Percentiles rank a stretch among this genome's conserved stretches.
Conservation (phyloP, 2,888 invertebrate species). For the Geophilus truncorum region DNA sequence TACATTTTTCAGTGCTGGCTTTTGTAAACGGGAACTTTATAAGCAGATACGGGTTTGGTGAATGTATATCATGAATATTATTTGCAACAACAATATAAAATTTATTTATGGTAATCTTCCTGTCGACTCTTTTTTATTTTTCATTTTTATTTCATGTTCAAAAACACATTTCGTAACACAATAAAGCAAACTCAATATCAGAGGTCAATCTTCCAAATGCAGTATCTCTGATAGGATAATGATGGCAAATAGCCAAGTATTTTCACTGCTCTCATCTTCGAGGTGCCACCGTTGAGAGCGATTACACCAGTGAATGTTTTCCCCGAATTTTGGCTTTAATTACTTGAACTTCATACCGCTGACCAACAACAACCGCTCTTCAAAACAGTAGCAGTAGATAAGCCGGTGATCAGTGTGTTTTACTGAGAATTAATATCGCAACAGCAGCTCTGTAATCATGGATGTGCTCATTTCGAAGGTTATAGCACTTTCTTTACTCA, state of each 20-base stretch:
- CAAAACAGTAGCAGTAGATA: too few relatives aligned
- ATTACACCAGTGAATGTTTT: neutral
- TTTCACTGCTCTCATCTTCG: neutral
- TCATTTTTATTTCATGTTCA: neutral
- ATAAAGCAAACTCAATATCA: neutral
- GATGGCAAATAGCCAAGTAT: neutral
- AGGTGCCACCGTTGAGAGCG: neutral
- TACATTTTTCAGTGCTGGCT: too few relatives aligned
- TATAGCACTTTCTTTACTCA: conserved; percentile 71
- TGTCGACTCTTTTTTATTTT: neutral
- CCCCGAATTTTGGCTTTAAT: too few relatives aligned
- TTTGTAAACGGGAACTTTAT: too few relatives aligned
- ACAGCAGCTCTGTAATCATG: neutral
- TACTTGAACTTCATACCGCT: too few relatives aligned
- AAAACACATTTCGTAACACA: neutral
- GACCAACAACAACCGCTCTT: neutral
- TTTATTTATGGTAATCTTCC: neutral
- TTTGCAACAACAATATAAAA: too few relatives aligned
- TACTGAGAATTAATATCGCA: neutral
- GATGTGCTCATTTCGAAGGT: conserved; percentile 65
- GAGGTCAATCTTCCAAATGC: neutral
- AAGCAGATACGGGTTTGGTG: too few relatives aligned
- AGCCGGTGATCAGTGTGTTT: neutral
- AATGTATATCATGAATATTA: too few relatives aligned
- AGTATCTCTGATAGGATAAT: conserved; percentile 13